Conservation (phyloP, 2,113 vertebrate genomes). For the Bungarus multicinctus region DNA sequence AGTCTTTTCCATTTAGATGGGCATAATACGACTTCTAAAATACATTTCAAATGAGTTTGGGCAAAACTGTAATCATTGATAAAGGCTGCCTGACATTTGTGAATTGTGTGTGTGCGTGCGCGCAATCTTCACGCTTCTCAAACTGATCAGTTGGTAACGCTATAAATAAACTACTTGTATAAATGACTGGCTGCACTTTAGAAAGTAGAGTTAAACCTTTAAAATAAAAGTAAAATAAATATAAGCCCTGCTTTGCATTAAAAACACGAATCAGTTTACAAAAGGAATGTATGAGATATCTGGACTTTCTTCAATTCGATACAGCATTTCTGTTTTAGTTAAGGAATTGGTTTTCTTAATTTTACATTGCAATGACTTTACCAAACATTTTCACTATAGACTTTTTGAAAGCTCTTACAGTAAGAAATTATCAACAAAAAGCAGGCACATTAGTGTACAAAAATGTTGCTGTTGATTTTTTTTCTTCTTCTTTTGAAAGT, state of each 20-base stretch:
- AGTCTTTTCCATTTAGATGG: not conserved
- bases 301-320: slow-evolving; percentile 53
- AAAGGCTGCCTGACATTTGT: slow-evolving; percentile 69
- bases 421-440: slow-evolving; percentile 76
- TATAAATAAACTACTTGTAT: slow-evolving; percentile 66
- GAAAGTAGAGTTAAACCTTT: slow-evolving; percentile 65
- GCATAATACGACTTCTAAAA: slow-evolving; percentile 41
- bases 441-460: slow-evolving; percentile 80
- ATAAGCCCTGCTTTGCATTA: slow-evolving; percentile 65
- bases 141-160: slow-evolving; percentile 60
- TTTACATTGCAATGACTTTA: slow-evolving; percentile 73
- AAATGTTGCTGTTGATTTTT: slow-evolving; percentile 52
- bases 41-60: slow-evolving; percentile 37
- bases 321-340: slow-evolving; percentile 63
- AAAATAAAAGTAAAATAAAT: slow-evolving; percentile 71
- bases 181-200: slow-evolving; percentile 65
- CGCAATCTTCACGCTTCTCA: slow-evolving; percentile 65
- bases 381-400: slow-evolving; percentile 74
- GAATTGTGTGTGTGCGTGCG: slow-evolving; percentile 32
- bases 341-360: slow-evolving; percentile 64
- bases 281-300: slow-evolving; percentile 64
- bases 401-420: slow-evolving; percentile 76
- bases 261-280: slow-evolving; percentile 67
- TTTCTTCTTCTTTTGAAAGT: slow-evolving; percentile 54
- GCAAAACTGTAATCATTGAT: slow-evolving; percentile 56